Evolutionary conservation across 1,140 invertebrate species (phyloP), one percentile per base, ranked within the genome.

Genomic region (Rhizoglyphus robini): DNA sequence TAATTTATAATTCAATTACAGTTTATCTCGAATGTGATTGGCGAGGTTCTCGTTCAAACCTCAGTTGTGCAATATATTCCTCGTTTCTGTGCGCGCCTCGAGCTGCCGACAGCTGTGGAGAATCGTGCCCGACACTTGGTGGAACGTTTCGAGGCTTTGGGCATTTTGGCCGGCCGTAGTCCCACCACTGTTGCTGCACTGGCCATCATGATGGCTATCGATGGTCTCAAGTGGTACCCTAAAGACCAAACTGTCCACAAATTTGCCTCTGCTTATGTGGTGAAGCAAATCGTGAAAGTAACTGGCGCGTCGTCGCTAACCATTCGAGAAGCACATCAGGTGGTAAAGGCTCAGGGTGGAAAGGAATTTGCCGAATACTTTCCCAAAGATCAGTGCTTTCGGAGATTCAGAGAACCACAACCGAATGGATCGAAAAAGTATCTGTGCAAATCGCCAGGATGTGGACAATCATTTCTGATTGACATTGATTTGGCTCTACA

Each of bases 51-150:
- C 29, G 4, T 23, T 25, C 48, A 51, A 23, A 11, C 48, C 4
- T 51, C 48, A 2, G 48, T 60, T 2, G 27, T 46, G 23, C 30
- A 60, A n/a, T 60, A 60, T 46, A 46, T 60, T 2, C 58, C 58
- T 23, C 58, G 58, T 1, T 60, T 60, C 29, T 15, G 15, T 34
- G 58, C 32, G 11, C 58, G 36, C 29, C 27, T 60, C 13, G 58
- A 23, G 15, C 30, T 60, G 15, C 27, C 58, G 29, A 34, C n/a
- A 11, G 13, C 4, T 13, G 23, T 32, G 13, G 58, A 60, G 20
- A 60, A 32, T n/a, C 13, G 2, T 34, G 15, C 58, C 3, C 11
- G 2, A 60, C 15, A 34, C 31, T 23, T 60, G n/a, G n/a, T 60
- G 29, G 18, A 8, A 27, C 15, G 27, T 2, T 20, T 60, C 29